Base-by-base conservation (phyloP, 2,888 invertebrate genomes). In the Drosophila ustulata region DNA sequence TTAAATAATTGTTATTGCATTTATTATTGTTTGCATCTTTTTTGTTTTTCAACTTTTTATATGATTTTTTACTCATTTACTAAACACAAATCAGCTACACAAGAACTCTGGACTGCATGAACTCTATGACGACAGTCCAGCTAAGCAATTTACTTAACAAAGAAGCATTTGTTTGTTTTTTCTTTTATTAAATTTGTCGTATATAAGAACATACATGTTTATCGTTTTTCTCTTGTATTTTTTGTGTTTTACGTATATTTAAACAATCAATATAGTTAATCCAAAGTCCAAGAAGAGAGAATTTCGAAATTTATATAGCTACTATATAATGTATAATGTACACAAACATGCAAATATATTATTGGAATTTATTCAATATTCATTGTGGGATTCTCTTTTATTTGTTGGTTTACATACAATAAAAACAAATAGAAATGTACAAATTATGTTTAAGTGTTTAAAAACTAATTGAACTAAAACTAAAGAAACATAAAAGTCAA, bases 21-120 rank as follows among this genome's bases (percentile, higher is more conserved):
- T 80, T 78, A 78, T 79, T 79, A 57, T 56, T 34, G 26, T 46
- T 46, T 46, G 34, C 18, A 32, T 59, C 39, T n/a, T 45, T 45
- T 50, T 39, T 51, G 55, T 23, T 53, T 50, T 50, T 41, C 3
- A 13, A 41, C 11, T 46, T 32, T 47, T 25, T 58, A 57, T 63
- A 68, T 52, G 37, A 62, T 82, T 61, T 57, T 72, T 69, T 72
- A 79, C 47, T 75, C 70, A 73, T 78, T 73, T 43, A 61, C 72
- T 85, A 88, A 80, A 88, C 80, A 82, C 69, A 88, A 82, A 85
- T 77, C 80, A 78, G 72, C 86, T 89, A 85, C 75, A 88, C 57
- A 88, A 82, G 74, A 85, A 69, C 52, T 66, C 63, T 68, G 69
- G 69, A 65, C 66, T 28, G 62, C 5, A 55, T 8, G 9, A 50